Conservation (phyloP, 2,797 vertebrate genomes). For the Lemur catta region DNA sequence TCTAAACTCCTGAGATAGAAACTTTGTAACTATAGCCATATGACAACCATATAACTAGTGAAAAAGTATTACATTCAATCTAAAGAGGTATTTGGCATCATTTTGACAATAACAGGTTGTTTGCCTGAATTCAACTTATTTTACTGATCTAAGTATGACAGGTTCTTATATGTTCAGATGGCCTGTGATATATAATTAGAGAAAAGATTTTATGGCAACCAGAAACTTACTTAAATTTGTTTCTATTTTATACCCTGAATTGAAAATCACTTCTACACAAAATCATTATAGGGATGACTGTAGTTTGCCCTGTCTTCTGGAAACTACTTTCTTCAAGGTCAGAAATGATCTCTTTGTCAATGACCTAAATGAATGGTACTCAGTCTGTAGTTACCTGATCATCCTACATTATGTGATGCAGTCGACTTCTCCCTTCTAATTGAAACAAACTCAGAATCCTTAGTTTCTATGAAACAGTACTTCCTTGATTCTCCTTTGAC, state of each 20-base stretch:
- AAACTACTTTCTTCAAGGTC: background rate
- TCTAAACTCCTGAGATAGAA: background rate
- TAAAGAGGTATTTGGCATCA: slow-evolving; percentile 50
- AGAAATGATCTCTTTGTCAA: background rate
- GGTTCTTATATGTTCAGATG: slow-evolving; percentile 42
- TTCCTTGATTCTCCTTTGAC: background rate
- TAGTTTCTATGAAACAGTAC: background rate
- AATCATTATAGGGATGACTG: background rate
- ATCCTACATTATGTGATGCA: background rate
- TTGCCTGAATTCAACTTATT: slow-evolving; percentile 54
- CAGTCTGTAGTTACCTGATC: background rate
- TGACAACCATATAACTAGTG: slow-evolving; percentile 5
- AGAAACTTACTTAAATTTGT: slow-evolving; percentile 36
- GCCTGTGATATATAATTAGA: slow-evolving; percentile 48
- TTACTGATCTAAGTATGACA: slow-evolving; percentile 55
- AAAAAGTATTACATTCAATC: slow-evolving; percentile 35
- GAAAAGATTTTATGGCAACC: slow-evolving; percentile 27
- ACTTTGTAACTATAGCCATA: background rate
- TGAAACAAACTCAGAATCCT: background rate
- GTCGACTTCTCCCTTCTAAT: background rate
- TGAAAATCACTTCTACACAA: slow-evolving; percentile 24
- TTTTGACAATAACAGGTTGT: slow-evolving; percentile 52
- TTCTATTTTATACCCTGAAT: slow-evolving; percentile 49
- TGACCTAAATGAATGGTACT: background rate
- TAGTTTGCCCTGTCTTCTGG: background rate